Evolutionary conservation across 2,888 invertebrate species (phyloP).

Genomic region (Cryptus armator): DNA sequence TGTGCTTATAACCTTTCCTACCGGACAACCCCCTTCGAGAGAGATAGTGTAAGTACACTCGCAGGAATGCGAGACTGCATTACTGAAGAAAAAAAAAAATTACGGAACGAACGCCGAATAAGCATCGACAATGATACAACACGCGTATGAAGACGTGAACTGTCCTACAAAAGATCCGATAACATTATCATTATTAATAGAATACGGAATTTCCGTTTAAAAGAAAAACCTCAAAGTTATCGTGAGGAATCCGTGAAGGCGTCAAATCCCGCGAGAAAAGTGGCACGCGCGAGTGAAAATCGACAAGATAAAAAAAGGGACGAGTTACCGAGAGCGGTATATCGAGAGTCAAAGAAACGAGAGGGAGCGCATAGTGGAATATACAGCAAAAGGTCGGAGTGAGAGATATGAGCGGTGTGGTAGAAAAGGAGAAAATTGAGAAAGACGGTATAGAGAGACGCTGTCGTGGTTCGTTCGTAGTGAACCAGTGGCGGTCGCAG

Average conservation of each 20-base stretch:
- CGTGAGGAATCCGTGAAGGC: slow-evolving; percentile 10
- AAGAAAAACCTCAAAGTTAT: neutral
- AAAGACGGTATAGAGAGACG: slow-evolving; percentile 30
- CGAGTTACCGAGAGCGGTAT: neutral
- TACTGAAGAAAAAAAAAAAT: neutral
- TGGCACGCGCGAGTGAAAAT: slow-evolving; percentile 39
- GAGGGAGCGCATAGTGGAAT: slow-evolving; percentile 5
- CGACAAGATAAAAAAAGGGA: slow-evolving; percentile 28
- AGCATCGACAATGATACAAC: neutral
- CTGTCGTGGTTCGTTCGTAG: slow-evolving; percentile 54
- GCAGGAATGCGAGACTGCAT: neutral
- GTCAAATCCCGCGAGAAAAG: slow-evolving; percentile 51
- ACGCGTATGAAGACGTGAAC: neutral
- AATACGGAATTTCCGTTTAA: no score
- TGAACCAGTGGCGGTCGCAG: slow-evolving; percentile 56
- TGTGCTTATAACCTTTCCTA: neutral
- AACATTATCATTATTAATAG: no score
- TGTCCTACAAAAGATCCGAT: no score
- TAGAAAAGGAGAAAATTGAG: slow-evolving; percentile 43
- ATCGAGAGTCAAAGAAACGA: neutral
- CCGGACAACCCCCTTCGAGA: neutral
- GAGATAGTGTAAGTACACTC: slow-evolving; percentile 16
- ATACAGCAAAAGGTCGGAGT: slow-evolving; percentile 45
- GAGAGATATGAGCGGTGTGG: slow-evolving; percentile 47
- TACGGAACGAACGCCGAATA: neutral